These are phyloP conservation scores for Lacanobia wlatinum DNA, from an alignment of 2,888 invertebrate genomes.

Conservation along the genomic window DNA sequence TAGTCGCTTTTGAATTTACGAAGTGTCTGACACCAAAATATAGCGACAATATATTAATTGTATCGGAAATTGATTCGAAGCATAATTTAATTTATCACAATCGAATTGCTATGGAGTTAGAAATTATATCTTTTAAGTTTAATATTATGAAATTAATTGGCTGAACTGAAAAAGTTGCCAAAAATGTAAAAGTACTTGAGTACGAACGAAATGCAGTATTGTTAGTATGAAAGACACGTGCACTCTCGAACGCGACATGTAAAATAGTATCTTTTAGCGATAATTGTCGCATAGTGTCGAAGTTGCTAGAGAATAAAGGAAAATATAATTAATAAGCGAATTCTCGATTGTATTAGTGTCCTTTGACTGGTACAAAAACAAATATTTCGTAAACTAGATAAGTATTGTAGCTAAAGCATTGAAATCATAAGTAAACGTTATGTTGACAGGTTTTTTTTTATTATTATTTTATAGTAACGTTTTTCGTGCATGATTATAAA, in stretches of 20 bases:
- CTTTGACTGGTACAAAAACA: constrained; percentile 73
- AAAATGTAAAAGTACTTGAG: constrained; percentile 31
- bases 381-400: constrained; percentile 68
- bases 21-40: constrained; percentile 37
- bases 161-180: constrained; percentile 12
- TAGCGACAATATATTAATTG: constrained; percentile 11
- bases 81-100: constrained; percentile 57
- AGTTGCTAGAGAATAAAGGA: constrained; percentile 70
- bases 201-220: constrained; percentile 52
- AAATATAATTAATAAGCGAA: constrained; percentile 70
- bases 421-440: constrained; percentile 72
- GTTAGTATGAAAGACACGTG: constrained; percentile 25
- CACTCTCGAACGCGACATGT: constrained; percentile 61
- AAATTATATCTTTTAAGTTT: constrained; percentile 54
- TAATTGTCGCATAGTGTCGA: constrained; percentile 59
- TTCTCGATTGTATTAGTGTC: constrained; percentile 70
- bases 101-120: constrained; percentile 37
- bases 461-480: constrained; percentile 80
- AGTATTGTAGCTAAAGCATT: constrained; percentile 67
- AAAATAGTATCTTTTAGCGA: constrained; percentile 66
- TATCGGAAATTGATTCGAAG: constrained; percentile 25
- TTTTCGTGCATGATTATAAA: constrained; percentile 81
- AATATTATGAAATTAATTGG: constrained; percentile 25
- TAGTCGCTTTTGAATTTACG: constrained; percentile 25
- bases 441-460: constrained; percentile 74